These are phyloP conservation scores for Ascidia mentula DNA, from an alignment of 23 tunicate genomes.

Conservation along the genomic window DNA sequence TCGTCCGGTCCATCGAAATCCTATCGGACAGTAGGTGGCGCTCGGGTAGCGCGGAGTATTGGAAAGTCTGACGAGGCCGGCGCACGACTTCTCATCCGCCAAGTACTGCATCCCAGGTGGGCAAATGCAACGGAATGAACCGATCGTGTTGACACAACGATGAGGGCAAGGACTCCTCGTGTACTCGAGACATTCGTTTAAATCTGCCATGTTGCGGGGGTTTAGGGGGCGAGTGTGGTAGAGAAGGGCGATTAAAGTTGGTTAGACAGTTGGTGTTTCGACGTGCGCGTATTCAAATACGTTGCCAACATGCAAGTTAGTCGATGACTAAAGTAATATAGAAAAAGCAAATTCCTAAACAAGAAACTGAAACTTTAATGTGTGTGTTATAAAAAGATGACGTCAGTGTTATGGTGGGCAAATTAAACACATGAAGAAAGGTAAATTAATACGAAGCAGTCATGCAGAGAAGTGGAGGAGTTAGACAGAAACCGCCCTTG, in stretches of 20 bases:
- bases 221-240: neutral
- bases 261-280: neutral
- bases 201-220: constrained; percentile 24
- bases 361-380: no score
- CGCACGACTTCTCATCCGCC: constrained; percentile 63
- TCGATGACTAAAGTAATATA: neutral
- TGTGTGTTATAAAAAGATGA: no score
- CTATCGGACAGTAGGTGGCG: constrained; percentile 2
- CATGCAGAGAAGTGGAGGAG: no score
- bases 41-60: neutral
- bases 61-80: constrained; percentile 32
- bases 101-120: constrained; percentile 55
- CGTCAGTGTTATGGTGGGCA: no score
- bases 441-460: no score
- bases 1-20: constrained; percentile 10
- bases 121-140: constrained; percentile 74
- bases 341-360: neutral
- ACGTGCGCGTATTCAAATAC: neutral
- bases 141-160: constrained; percentile 68
- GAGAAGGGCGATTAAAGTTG: neutral
- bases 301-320: neutral
- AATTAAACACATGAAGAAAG: no score
- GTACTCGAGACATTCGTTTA: constrained; percentile 70
- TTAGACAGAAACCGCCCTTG: neutral
- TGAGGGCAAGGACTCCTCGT: constrained; percentile 61